These are phyloP conservation scores for Delia radicum DNA, from an alignment of 1,140 invertebrate genomes.

Conservation along the genomic window DNA sequence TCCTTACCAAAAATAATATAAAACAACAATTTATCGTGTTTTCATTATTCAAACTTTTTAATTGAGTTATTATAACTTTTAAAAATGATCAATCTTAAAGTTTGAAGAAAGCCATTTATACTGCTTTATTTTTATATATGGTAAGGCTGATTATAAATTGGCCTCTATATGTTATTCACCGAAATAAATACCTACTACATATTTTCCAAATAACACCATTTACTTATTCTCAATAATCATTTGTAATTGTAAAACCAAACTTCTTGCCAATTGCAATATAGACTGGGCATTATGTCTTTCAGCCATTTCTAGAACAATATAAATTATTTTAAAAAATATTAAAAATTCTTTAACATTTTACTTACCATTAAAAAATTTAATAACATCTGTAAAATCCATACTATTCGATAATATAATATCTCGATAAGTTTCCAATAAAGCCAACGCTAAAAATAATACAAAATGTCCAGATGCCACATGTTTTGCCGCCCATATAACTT, in stretches of 20 bases:
- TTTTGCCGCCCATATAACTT: conserved; percentile 92
- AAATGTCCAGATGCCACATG: conserved; percentile 85
- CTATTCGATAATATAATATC: conserved; percentile 92
- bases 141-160: too few relatives aligned
- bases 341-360: conserved; percentile 17
- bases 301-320: conserved; percentile 82
- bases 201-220: conserved; percentile 28
- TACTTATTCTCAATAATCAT: conserved; percentile 88
- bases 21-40: too few relatives aligned
- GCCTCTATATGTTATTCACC: not conserved
- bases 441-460: conserved; percentile 89
- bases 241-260: conserved; percentile 84
- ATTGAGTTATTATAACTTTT: too few relatives aligned
- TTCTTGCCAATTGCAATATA: conserved; percentile 78
- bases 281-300: conserved; percentile 84
- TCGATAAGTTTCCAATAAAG: conserved; percentile 87
- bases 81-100: too few relatives aligned
- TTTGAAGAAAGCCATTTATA: too few relatives aligned
- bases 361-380: conserved; percentile 95
- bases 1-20: too few relatives aligned
- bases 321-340: conserved; percentile 5
- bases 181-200: not conserved
- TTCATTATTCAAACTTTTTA: too few relatives aligned
- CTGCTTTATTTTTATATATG: too few relatives aligned
- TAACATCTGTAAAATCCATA: conserved; percentile 98